Percentiles rank a stretch among this genome's conserved stretches.
These are phyloP conservation scores for Aramus guarauna DNA, from an alignment of 2,113 vertebrate species.

Conservation along the genomic window DNA sequence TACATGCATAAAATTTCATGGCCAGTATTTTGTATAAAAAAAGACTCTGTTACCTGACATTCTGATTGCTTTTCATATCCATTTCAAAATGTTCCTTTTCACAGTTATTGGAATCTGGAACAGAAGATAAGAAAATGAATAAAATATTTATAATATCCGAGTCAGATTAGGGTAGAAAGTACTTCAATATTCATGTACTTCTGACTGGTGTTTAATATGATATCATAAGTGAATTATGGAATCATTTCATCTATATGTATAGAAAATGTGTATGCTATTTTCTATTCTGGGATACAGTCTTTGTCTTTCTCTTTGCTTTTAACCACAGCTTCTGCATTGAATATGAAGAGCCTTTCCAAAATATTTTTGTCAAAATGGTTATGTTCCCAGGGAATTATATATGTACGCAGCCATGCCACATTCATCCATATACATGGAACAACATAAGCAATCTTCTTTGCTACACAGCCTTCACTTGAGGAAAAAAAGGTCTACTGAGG, in stretches of 20 bases:
- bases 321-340: not conserved
- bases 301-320: conserved; percentile 1
- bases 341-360: not conserved
- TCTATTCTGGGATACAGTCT: conserved; percentile 19
- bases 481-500: not conserved
- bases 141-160: conserved; percentile 47
- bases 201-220: conserved; percentile 38
- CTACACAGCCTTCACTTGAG: not conserved
- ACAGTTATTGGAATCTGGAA: conserved; percentile 69
- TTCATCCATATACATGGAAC: not conserved
- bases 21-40: not conserved
- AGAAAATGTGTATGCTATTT: not conserved
- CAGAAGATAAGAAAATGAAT: conserved; percentile 65
- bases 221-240: conserved; percentile 31
- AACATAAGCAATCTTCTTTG: not conserved
- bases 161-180: conserved; percentile 3
- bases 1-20: not conserved
- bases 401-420: not conserved
- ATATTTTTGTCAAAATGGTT: not conserved
- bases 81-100: conserved; percentile 63
- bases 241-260: conserved; percentile 21
- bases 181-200: conserved; percentile 50
- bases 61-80: conserved; percentile 65
- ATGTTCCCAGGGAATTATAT: not conserved
- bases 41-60: conserved; percentile 67